A percentile compares a stretch with the other conserved stretches of the same genome.
Evolutionary conservation across 2,113 vertebrate species (phyloP).

Genomic region (Numida meleagris): DNA sequence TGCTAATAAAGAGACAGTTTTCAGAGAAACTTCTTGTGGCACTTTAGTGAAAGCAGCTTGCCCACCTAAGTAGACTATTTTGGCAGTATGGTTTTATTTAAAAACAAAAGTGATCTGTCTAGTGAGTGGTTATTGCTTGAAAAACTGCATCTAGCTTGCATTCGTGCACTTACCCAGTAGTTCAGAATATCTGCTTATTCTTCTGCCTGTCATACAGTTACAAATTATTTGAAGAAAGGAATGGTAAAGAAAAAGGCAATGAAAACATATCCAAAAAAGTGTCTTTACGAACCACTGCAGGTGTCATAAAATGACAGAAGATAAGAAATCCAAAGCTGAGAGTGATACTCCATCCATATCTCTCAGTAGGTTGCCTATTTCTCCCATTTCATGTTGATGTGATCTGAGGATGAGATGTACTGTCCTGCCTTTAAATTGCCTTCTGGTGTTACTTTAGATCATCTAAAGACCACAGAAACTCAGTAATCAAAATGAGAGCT

Average conservation of each 20-base stretch:
- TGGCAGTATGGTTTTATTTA: not conserved
- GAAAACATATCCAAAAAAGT: not conserved
- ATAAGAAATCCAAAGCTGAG: not conserved
- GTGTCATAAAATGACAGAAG: not conserved
- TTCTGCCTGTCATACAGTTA: not conserved
- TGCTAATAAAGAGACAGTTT: not conserved
- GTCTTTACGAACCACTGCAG: not conserved
- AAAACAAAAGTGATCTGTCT: not conserved
- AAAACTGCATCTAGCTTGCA: not conserved
- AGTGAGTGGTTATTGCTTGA: not conserved
- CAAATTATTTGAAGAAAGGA: not conserved
- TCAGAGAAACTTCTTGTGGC: not conserved
- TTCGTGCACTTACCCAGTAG: not conserved
- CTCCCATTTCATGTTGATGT: not conserved
- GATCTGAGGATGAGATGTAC: not conserved
- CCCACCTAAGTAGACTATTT: not conserved
- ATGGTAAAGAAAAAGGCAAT: not conserved
- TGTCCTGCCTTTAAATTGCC: constrained; percentile 1
- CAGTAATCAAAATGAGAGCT: not conserved
- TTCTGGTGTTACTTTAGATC: not conserved
- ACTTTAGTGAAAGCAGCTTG: not conserved
- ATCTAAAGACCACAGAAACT: not conserved
- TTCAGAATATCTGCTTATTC: not conserved
- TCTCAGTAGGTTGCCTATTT: not conserved
- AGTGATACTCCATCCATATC: not conserved